Evolutionary conservation across 2,113 vertebrate species (phyloP).

Genomic region (Ploceus nigricollis): DNA sequence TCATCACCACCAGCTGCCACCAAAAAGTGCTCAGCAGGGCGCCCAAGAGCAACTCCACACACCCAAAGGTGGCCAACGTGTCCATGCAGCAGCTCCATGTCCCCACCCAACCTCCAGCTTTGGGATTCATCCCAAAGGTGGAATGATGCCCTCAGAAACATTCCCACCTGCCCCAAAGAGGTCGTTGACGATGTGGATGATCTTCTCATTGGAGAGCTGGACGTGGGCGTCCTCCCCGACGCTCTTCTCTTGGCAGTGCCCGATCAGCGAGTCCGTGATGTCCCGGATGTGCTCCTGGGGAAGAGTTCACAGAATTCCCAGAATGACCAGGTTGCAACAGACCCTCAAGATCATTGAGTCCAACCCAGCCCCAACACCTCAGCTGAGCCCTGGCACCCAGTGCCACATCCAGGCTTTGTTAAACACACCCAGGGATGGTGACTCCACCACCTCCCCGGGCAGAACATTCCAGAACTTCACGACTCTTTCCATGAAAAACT

Average conservation of each 20-base stretch:
- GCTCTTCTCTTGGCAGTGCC: constrained; percentile 83
- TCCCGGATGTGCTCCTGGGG: constrained; percentile 86
- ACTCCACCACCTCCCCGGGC: background rate
- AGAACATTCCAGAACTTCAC: background rate
- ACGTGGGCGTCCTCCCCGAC: constrained; percentile 74
- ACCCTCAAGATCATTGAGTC: background rate
- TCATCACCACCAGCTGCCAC: background rate
- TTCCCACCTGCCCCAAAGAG: constrained; percentile 93
- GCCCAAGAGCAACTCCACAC: background rate
- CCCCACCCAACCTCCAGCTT: too few species aligned
- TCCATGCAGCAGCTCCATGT: fast-evolving
- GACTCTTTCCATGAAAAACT: background rate
- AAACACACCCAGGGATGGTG: background rate
- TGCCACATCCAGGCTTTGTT: background rate
- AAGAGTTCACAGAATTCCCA: background rate
- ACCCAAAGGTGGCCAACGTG: fast-evolving
- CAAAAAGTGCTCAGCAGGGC: background rate
- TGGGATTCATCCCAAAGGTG: fast-evolving
- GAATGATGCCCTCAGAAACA: too few species aligned
- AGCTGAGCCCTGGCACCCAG: background rate
- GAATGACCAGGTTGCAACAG: background rate
- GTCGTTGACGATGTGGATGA: constrained; percentile 81
- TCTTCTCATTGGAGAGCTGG: constrained; percentile 78
- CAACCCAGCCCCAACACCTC: background rate
- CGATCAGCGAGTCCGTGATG: constrained; percentile 90